A percentile compares a stretch with the other conserved stretches of the same genome.
phyloP scores from a whole-genome alignment of 2,888 invertebrate species.

The Tuta absoluta region DNA sequence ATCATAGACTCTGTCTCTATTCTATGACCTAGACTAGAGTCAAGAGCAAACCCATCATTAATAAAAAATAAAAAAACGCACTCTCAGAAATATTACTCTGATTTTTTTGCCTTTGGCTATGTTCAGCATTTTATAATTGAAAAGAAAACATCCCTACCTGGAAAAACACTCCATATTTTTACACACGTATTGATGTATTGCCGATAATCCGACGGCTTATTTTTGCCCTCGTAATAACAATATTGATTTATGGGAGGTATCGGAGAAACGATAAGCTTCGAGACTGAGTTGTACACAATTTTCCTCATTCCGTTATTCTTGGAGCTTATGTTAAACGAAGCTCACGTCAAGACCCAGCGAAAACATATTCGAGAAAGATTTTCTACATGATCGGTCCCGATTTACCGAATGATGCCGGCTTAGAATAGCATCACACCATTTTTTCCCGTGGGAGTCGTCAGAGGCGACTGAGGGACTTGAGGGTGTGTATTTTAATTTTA shows the following conservation, averaged over 20 bases:
- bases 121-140: not conserved
- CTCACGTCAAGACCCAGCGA: not conserved
- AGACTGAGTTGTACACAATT: slow-evolving; percentile 3
- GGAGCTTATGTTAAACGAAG: no score
- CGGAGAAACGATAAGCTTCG: not conserved
- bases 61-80: no score
- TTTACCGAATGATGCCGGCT: no score
- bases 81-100: no score
- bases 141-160: not conserved
- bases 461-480: no score
- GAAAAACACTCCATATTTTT: not conserved
- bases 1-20: no score
- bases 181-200: not conserved
- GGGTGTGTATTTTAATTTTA: no score
- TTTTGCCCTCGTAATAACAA: slow-evolving; percentile 9
- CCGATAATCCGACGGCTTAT: slow-evolving; percentile 7
- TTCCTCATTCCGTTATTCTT: not conserved
- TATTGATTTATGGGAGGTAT: slow-evolving; percentile 6
- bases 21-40: no score
- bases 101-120: no score
- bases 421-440: no score
- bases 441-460: no score
- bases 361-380: not conserved
- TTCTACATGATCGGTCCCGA: not conserved
- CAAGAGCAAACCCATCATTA: no score